These are phyloP conservation scores for Takifugu rubripes DNA, from an alignment of 2,797 vertebrate species.

Conservation along the genomic window DNA sequence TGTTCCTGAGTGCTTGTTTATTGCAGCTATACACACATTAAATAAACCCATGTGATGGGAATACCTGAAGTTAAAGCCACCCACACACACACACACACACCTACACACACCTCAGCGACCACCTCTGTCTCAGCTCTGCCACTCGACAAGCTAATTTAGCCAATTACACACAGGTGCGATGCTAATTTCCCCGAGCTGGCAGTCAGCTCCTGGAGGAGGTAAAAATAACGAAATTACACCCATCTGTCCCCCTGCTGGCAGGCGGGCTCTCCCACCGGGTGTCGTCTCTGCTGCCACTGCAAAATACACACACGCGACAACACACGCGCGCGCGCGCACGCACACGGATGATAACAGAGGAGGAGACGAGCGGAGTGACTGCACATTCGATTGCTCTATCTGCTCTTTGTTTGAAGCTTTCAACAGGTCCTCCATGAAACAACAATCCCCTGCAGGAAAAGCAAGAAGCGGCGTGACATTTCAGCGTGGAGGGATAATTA, in stretches of 20 bases:
- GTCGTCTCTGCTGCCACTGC: not conserved
- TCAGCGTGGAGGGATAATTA: too few relatives aligned
- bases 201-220: constrained; percentile 75
- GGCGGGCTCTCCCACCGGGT: constrained; percentile 2
- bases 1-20: too few relatives aligned
- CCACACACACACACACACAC: not conserved
- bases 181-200: constrained; percentile 79
- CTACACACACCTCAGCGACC: constrained; percentile 32
- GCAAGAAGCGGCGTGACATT: too few relatives aligned
- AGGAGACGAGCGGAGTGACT: constrained; percentile 23
- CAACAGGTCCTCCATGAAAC: not conserved
- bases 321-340: constrained; percentile 36
- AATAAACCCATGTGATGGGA: not conserved
- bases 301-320: constrained; percentile 10
- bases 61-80: not conserved
- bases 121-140: constrained; percentile 73
- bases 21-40: not conserved
- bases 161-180: constrained; percentile 85
- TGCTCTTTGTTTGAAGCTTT: not conserved
- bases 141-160: constrained; percentile 81
- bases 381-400: not conserved
- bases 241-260: constrained; percentile 64
- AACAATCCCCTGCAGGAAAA: too few relatives aligned
- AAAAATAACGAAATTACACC: constrained; percentile 84
- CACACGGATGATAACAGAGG: constrained; percentile 34